These are phyloP conservation scores for Timandra comae DNA, from an alignment of 2,888 invertebrate species.

Conservation along the genomic window DNA sequence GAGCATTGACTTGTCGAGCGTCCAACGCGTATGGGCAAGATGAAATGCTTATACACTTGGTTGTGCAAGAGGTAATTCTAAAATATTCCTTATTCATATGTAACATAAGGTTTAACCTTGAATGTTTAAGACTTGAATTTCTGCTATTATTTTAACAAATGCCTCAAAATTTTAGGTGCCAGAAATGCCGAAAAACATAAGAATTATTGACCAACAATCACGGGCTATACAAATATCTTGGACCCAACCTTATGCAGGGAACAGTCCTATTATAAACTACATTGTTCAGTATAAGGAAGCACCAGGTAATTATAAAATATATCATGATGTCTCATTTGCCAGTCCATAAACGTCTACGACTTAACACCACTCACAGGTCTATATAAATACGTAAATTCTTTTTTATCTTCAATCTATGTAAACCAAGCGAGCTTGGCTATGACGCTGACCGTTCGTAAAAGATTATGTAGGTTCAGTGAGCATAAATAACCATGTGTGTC, in stretches of 20 bases:
- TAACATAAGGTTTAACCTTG: no score
- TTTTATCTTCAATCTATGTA: no score
- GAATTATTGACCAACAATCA: conserved; percentile 90
- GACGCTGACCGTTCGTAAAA: no score
- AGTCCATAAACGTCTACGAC: no score
- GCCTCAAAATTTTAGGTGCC: conserved; percentile 88
- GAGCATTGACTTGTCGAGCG: conserved; percentile 90
- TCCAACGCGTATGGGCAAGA: conserved; percentile 94
- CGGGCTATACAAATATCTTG: conserved; percentile 90
- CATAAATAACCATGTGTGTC: no score
- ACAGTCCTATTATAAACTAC: conserved; percentile 91
- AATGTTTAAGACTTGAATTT: no score
- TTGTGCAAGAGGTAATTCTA: conserved; percentile 91
- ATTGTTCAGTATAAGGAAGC: conserved; percentile 93
- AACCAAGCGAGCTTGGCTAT: no score
- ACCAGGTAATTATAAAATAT: conserved; percentile 80
- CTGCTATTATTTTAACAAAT: no score
- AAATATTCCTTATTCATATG: no score
- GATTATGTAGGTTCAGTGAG: no score
- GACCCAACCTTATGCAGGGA: conserved; percentile 92
- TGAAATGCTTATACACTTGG: conserved; percentile 91
- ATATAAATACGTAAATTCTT: no score
- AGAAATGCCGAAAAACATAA: conserved; percentile 91
- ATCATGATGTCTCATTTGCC: neutral
- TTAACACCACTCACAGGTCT: no score